phyloP scores from a whole-genome alignment of 1,140 invertebrate species.

The Drosophila biarmipes region DNA sequence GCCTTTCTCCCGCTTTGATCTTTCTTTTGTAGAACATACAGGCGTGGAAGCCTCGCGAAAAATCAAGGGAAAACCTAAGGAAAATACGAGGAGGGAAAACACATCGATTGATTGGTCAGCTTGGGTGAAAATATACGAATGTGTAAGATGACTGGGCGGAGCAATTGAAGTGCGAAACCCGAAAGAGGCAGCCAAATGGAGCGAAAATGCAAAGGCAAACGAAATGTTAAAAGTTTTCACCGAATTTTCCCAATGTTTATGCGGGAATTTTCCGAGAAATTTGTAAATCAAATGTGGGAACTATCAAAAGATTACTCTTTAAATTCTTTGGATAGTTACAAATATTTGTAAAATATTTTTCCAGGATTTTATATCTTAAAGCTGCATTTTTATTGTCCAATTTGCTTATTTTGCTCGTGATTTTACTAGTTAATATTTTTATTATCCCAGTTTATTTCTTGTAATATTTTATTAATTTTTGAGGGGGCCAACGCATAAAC shows the following conservation, averaged over 20 bases:
- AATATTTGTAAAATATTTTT: too few species aligned
- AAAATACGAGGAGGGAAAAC: constrained; percentile 7
- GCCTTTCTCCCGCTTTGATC: constrained; percentile 54
- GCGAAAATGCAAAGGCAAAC: constrained; percentile 46
- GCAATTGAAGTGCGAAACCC: constrained; percentile 48
- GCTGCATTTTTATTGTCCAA: neutral
- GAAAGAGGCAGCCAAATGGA: constrained; percentile 43
- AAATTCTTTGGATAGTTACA: too few species aligned
- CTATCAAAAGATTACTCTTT: too few species aligned
- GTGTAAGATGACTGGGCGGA: constrained; percentile 35
- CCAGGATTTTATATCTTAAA: too few species aligned
- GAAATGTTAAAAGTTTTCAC: constrained; percentile 38
- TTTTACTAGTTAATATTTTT: neutral
- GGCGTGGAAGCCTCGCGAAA: constrained; percentile 20
- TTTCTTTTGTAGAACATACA: constrained; percentile 18
- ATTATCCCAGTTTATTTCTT: neutral
- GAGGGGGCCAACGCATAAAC: constrained; percentile 15
- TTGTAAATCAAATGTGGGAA: too few species aligned
- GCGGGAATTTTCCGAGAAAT: neutral
- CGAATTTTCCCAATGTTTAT: constrained; percentile 42
- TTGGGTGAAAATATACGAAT: constrained; percentile 9
- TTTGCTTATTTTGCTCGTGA: neutral
- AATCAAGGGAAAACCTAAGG: constrained; percentile 19
- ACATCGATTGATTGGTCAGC: constrained; percentile 50
- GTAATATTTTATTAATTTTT: neutral